phyloP scores from a whole-genome alignment of 1,140 invertebrate species.

The Ostrea edulis region DNA sequence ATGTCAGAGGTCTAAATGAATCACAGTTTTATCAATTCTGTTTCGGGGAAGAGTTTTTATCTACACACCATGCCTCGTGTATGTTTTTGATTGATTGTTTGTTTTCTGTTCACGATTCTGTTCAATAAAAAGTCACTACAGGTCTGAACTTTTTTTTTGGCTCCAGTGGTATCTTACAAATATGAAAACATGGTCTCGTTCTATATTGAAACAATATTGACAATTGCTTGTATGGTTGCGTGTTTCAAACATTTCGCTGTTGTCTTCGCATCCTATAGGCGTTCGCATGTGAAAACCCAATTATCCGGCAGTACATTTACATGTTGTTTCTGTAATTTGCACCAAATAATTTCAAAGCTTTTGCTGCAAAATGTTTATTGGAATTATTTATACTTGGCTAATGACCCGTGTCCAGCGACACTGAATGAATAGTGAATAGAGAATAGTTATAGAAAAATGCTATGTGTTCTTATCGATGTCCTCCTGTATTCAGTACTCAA shows the following conservation, averaged over 20 bases:
- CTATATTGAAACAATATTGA: conserved; percentile 32
- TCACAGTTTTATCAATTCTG: neutral
- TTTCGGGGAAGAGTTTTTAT: neutral
- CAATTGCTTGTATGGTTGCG: neutral
- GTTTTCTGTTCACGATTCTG: neutral
- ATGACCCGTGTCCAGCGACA: conserved; percentile 14
- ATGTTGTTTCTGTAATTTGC: conserved; percentile 2
- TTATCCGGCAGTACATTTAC: conserved; percentile 15
- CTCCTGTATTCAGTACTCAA: too few species aligned
- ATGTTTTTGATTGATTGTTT: neutral
- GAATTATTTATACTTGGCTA: conserved; percentile 30
- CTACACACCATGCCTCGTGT: neutral
- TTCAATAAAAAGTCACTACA: neutral
- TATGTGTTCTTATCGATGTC: too few species aligned
- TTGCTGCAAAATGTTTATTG: neutral
- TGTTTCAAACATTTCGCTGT: conserved; percentile 16
- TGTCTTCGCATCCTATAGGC: neutral
- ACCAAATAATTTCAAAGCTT: conserved; percentile 21
- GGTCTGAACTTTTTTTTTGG: neutral
- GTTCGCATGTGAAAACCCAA: conserved; percentile 12
- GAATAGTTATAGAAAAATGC: too few species aligned
- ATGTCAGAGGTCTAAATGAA: neutral
- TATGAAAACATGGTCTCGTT: neutral
- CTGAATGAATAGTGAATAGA: neutral
- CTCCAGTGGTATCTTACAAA: neutral